Conservation (phyloP, 1,140 invertebrate genomes). For the Dreissena polymorpha region DNA sequence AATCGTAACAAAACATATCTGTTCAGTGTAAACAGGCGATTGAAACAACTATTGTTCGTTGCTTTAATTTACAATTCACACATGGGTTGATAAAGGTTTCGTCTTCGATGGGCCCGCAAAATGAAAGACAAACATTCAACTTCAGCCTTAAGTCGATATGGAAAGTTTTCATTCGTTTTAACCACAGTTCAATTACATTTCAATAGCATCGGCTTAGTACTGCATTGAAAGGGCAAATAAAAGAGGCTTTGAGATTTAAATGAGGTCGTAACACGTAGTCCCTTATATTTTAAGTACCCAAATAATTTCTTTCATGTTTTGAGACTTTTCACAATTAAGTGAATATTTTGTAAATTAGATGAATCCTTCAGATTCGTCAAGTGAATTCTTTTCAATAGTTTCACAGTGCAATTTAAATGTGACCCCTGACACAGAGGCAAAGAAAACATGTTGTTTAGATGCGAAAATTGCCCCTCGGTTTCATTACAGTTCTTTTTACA, state of each 20-base stretch:
- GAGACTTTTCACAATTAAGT: constrained; percentile 53
- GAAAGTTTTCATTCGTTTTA: constrained; percentile 35
- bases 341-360: constrained; percentile 57
- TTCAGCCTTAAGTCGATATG: constrained; percentile 17
- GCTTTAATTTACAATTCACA: constrained; percentile 49
- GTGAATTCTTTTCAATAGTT: constrained; percentile 23
- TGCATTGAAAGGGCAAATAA: constrained; percentile 10
- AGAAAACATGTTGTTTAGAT: constrained; percentile 32
- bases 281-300: constrained; percentile 51
- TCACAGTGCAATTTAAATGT: constrained; percentile 42
- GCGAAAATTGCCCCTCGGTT: constrained; percentile 25
- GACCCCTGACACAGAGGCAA: constrained; percentile 33
- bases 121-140: constrained; percentile 52
- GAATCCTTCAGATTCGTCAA: constrained; percentile 48
- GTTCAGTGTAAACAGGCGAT: neutral
- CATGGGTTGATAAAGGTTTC: constrained; percentile 37
- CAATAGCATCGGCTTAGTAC: constrained; percentile 44
- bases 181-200: constrained; percentile 43
- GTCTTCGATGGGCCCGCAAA: constrained; percentile 41
- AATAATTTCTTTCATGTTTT: constrained; percentile 57
- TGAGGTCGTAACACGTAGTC: constrained; percentile 51
- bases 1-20: constrained; percentile 39
- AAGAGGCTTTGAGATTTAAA: constrained; percentile 32
- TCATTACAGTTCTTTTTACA: constrained; percentile 26
- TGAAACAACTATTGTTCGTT: constrained; percentile 40